These are phyloP conservation scores for Sceliomorpha sp. DNA, from an alignment of 2,888 invertebrate species.

Conservation along the genomic window DNA sequence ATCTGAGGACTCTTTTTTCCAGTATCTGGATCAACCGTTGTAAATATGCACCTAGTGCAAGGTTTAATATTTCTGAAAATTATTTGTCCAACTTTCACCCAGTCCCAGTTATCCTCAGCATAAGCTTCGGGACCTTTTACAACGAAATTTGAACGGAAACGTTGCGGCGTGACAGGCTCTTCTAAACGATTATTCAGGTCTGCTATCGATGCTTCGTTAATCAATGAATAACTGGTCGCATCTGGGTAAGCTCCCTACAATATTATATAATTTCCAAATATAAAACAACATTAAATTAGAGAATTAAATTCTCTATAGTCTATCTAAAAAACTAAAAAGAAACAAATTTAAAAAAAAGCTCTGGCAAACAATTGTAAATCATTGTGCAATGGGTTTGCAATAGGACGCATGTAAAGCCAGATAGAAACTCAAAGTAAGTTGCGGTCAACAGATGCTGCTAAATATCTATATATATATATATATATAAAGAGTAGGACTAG, in stretches of 20 bases:
- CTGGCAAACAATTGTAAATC: too few species aligned
- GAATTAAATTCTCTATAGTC: too few species aligned
- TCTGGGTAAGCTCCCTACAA: slow-evolving; percentile 85
- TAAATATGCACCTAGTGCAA: slow-evolving; percentile 87
- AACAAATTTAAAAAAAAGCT: too few species aligned
- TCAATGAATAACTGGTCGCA: slow-evolving; percentile 85
- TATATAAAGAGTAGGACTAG: too few species aligned
- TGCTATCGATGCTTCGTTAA: slow-evolving; percentile 85
- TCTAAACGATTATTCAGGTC: slow-evolving; percentile 85
- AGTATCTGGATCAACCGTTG: slow-evolving; percentile 86
- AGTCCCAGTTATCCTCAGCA: slow-evolving; percentile 87
- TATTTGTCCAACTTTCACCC: slow-evolving; percentile 85
- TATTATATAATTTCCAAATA: background rate
- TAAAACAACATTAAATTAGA: background rate
- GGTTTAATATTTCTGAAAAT: slow-evolving; percentile 85
- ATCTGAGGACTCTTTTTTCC: slow-evolving; percentile 83
- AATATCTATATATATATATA: too few species aligned
- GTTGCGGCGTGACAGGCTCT: slow-evolving; percentile 81
- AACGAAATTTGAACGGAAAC: slow-evolving; percentile 87
- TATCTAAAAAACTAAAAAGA: too few species aligned
- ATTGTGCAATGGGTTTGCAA: too few species aligned
- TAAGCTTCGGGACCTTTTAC: slow-evolving; percentile 83
- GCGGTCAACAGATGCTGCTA: too few species aligned
- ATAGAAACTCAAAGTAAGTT: too few species aligned
- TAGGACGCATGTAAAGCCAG: too few species aligned